Percentiles rank a stretch among this genome's conserved stretches.
These are phyloP conservation scores for Labroides dimidiatus DNA, from an alignment of 2,797 vertebrate genomes.

Conservation along the genomic window DNA sequence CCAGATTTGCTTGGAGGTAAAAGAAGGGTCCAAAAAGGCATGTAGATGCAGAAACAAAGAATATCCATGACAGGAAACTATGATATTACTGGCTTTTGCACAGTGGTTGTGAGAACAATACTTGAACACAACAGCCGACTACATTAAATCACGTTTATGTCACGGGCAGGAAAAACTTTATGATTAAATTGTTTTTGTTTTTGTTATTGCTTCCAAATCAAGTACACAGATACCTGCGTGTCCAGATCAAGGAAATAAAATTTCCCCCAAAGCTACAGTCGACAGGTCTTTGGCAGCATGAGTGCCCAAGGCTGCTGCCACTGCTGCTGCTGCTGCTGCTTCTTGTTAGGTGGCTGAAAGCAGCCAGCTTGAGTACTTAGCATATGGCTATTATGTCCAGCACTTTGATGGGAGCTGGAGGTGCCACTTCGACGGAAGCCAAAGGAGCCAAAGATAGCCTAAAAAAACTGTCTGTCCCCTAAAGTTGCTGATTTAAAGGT, in stretches of 20 bases:
- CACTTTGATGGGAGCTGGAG: conserved; percentile 40
- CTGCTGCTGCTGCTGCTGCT: conserved; percentile 36
- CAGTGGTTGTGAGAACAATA: background rate
- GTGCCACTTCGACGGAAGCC: conserved; percentile 45
- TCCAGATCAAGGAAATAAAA: conserved; percentile 20
- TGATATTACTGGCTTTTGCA: conserved; percentile 18
- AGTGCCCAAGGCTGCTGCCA: conserved; percentile 29
- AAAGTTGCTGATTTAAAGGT: conserved; percentile 4
- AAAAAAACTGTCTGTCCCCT: conserved; percentile 29
- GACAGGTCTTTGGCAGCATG: conserved; percentile 24
- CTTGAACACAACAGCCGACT: conserved; percentile 8
- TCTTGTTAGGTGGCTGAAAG: conserved; percentile 42
- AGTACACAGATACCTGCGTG: conserved; percentile 10
- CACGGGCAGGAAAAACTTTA: conserved; percentile 1
- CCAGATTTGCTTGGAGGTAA: conserved; percentile 36
- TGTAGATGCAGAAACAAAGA: conserved; percentile 43
- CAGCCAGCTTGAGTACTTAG: conserved; percentile 39
- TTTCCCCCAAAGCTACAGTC: conserved; percentile 20
- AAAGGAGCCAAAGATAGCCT: conserved; percentile 30
- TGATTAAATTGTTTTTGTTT: conserved; percentile 6
- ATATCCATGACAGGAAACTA: conserved; percentile 53
- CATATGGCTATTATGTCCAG: conserved; percentile 47
- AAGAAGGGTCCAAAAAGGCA: conserved; percentile 38
- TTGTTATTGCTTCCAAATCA: conserved; percentile 11
- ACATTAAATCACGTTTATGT: conserved; percentile 11